These are phyloP conservation scores for Elephantulus edwardii DNA, from an alignment of 2,113 vertebrate species.

Conservation along the genomic window DNA sequence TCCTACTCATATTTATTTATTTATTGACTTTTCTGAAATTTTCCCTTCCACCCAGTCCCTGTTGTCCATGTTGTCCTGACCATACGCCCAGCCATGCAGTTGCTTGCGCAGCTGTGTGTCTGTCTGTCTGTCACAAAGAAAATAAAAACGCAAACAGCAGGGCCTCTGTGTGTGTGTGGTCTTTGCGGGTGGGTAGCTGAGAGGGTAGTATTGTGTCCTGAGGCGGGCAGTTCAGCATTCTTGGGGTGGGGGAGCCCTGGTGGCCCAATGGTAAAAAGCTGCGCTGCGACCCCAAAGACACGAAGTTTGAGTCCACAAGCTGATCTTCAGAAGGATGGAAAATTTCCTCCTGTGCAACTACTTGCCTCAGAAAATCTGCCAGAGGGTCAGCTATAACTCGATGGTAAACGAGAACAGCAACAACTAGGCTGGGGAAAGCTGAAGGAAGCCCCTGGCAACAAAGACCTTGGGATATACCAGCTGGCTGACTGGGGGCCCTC, in stretches of 20 bases:
- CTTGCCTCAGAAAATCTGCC: no score
- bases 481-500: background rate
- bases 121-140: conserved; percentile 71
- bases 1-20: conserved; percentile 77
- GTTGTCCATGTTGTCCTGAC: conserved; percentile 64
- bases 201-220: background rate
- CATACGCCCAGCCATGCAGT: conserved; percentile 53
- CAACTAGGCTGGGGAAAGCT: background rate
- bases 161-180: conserved; percentile 60
- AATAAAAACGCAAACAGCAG: conserved; percentile 77
- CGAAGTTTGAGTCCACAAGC: no score
- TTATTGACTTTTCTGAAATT: conserved; percentile 77
- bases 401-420: no score
- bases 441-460: background rate
- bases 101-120: conserved; percentile 70
- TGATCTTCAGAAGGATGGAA: no score
- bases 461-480: background rate
- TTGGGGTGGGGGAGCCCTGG: no score
- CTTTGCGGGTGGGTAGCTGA: background rate
- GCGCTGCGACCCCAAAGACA: no score
- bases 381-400: no score
- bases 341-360: no score
- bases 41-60: conserved; percentile 55
- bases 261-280: no score
- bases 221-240: background rate